Conservation (phyloP, 2,113 vertebrate species). For the Coptodon rendalli region DNA sequence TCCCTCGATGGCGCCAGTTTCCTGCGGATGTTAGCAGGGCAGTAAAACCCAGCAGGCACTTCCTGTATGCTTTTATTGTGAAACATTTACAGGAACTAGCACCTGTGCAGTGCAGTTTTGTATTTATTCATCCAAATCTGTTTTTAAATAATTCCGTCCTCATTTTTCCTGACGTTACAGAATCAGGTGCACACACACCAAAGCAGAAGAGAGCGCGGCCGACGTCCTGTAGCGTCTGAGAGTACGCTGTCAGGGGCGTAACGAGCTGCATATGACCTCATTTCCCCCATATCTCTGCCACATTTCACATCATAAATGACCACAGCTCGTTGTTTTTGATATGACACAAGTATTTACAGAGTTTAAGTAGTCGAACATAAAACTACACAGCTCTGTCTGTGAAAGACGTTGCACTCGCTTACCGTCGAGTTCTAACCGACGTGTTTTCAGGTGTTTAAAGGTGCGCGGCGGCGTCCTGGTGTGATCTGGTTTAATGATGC, state of each 20-base stretch:
- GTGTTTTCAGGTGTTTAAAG: fast-evolving
- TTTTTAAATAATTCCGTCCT: not conserved
- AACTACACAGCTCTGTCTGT: not conserved
- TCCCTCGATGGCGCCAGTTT: not conserved
- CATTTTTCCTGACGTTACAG: not conserved
- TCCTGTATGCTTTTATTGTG: not conserved
- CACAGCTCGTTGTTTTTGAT: not conserved
- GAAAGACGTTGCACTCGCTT: not conserved
- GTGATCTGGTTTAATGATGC: not conserved
- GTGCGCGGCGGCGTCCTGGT: not conserved
- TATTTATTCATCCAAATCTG: not conserved
- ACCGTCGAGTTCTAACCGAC: not conserved
- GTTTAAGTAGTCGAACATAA: not conserved
- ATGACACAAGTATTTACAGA: not conserved
- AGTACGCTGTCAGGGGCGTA: not conserved
- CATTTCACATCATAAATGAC: not conserved
- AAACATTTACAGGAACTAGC: not conserved
- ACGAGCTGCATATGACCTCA: not conserved
- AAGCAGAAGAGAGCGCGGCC: not conserved
- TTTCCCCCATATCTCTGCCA: fast-evolving
- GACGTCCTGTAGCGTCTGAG: not conserved
- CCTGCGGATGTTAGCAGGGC: not conserved
- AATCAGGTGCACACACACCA: not conserved
- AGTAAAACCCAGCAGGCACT: not conserved
- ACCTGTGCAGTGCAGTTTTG: not conserved